Evolutionary conservation across 2,113 vertebrate species (phyloP).

Genomic region (Puntigrus tetrazona): DNA sequence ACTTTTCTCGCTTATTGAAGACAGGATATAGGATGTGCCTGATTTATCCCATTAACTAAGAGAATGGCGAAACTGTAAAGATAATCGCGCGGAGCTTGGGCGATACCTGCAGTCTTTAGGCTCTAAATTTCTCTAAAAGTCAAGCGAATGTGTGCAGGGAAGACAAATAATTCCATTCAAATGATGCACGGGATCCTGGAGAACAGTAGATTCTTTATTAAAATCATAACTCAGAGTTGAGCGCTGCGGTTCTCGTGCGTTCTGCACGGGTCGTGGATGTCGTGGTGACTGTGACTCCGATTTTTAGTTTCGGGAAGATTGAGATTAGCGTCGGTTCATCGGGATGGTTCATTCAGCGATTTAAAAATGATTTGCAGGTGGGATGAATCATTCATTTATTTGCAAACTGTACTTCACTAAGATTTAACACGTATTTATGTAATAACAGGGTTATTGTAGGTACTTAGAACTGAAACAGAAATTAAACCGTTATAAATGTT

Average conservation of each 20-base stretch:
- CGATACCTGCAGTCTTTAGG: not conserved
- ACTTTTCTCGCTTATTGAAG: constrained; percentile 45
- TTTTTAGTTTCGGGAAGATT: not conserved
- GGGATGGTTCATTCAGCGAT: not conserved
- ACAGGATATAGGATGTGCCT: not conserved
- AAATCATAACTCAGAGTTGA: constrained; percentile 35
- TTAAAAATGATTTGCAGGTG: not conserved
- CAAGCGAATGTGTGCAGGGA: not conserved
- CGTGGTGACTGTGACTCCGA: not conserved
- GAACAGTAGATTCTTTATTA: constrained; percentile 26
- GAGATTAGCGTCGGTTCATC: not conserved
- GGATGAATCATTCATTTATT: not conserved
- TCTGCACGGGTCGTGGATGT: not conserved
- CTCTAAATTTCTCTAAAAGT: not conserved
- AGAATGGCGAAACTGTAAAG: not conserved
- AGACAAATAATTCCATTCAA: not conserved
- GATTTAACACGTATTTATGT: not conserved
- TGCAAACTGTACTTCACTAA: not conserved
- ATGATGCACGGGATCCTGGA: constrained; percentile 2
- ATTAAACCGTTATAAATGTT: no score
- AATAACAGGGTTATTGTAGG: not conserved
- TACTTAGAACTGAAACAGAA: not conserved
- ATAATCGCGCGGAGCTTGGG: not conserved
- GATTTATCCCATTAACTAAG: constrained; percentile 4
- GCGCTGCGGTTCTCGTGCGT: not conserved